Base-by-base conservation (phyloP, 2,113 vertebrate species). In the Microtus pennsylvanicus region DNA sequence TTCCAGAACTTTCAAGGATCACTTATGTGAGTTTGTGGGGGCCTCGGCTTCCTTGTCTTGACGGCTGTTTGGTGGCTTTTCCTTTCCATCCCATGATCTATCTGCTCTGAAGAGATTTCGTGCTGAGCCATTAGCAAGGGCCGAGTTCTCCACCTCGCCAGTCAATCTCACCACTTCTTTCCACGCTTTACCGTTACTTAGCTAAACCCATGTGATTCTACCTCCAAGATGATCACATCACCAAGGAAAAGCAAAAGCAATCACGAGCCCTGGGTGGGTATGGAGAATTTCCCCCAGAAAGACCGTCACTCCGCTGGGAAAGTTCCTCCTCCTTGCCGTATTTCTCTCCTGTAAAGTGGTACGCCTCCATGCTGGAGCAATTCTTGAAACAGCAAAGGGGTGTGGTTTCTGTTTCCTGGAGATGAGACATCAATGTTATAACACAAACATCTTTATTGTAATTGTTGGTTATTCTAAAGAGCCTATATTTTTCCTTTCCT, bases 191-290 rank as follows among this genome's bases (percentile, higher is more conserved):
- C 58, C 24, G 87, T 52, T 35, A 35, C 8, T 74, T 70, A 61
- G 42, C 4, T 50, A 92, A 4, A 55, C 93, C 95, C 87, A 69
- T 33, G 77, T 81, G 80, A 92, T 89, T 91, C 96, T 28, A 35
- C 65, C 82, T 86, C n/a, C 42, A 75, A 81, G 74, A 61, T 69
- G 69, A 42, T 67, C 52, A 72, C 24, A 80, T 35, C 80, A 24
- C 26, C 42, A 88, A 65, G 50, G 42, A 61, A 83, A 89, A 91
- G 30, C 47, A 76, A 77, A 76, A 96, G 13, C 38, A 69, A 78
- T 38, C 92, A 58, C 9, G 81, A 89, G 47, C 4, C 33, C 21
- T 83, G 33, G 30, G 11, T 91, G 67, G 30, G 9, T 91, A 58
- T 14, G 42, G 38, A 67, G 47, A 85, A 8, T 88, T 78, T 86